Percentiles rank a stretch among this genome's conserved stretches.
phyloP scores from a whole-genome alignment of 2,113 vertebrate genomes.

The Malurus melanocephalus region DNA sequence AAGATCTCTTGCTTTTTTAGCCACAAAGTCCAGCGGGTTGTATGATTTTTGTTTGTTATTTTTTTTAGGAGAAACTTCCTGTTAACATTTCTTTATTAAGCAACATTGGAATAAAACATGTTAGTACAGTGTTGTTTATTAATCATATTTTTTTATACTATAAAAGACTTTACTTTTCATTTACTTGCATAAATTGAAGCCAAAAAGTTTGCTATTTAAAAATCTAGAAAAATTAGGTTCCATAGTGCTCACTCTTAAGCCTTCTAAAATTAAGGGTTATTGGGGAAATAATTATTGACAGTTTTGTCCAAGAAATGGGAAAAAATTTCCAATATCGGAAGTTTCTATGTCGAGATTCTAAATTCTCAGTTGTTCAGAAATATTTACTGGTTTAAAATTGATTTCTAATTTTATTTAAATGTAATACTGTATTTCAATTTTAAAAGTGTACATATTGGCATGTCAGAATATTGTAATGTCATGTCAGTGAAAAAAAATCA shows the following conservation, averaged over 20 bases:
- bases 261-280: neutral
- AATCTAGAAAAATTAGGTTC: neutral
- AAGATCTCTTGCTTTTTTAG: neutral
- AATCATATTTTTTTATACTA: neutral
- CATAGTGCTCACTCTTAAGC: neutral
- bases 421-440: neutral
- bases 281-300: neutral
- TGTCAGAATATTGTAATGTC: neutral
- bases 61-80: neutral
- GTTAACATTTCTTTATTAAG: neutral
- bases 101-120: neutral
- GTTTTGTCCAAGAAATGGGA: accelerated
- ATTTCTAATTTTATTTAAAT: neutral
- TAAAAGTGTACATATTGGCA: neutral
- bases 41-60: neutral
- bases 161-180: neutral
- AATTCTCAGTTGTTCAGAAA: neutral
- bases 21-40: accelerated
- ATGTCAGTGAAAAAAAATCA: neutral
- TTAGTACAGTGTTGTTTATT: neutral
- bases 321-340: neutral
- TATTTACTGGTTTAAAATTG: neutral
- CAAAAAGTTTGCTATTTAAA: neutral
- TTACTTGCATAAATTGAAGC: neutral
- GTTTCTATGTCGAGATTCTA: neutral